A percentile compares a stretch with the other conserved stretches of the same genome.
phyloP scores from a whole-genome alignment of 2,888 invertebrate genomes.

The Noctua comes region DNA sequence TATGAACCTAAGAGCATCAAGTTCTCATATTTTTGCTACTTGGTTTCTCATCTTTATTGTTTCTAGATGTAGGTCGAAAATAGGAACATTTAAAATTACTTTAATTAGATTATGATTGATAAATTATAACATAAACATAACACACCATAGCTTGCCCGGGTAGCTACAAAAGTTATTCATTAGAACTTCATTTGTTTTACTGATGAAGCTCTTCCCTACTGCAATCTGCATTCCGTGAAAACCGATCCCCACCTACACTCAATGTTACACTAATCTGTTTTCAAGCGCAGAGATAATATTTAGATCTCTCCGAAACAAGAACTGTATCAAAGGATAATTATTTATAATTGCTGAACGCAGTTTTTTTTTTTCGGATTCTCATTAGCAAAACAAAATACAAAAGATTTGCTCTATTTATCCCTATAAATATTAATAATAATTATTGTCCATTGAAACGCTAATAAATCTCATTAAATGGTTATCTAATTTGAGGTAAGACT shows the following conservation, averaged over 20 bases:
- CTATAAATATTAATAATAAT: constrained; percentile 4
- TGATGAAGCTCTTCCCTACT: constrained; percentile 11
- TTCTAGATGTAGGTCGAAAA: background rate
- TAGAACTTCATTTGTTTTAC: background rate
- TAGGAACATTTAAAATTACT: background rate
- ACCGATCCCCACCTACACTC: constrained; percentile 38
- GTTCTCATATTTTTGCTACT: background rate
- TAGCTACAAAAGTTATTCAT: background rate
- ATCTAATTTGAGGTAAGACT: constrained; percentile 43
- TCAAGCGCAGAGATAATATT: constrained; percentile 49
- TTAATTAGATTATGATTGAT: background rate
- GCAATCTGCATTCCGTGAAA: constrained; percentile 37
- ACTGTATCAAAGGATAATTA: constrained; percentile 35
- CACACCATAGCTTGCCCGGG: background rate
- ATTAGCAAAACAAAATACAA: constrained; percentile 11
- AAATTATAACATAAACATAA: background rate
- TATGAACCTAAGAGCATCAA: constrained; percentile 21
- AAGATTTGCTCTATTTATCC: background rate
- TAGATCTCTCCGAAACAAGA: constrained; percentile 40
- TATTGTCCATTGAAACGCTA: constrained; percentile 7
- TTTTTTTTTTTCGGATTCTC: constrained; percentile 10
- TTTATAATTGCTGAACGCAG: constrained; percentile 16
- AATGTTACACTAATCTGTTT: constrained; percentile 35
- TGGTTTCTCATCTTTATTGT: background rate
- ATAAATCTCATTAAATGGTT: constrained; percentile 19